A percentile compares a stretch with the other conserved stretches of the same genome.
Conservation (phyloP, 1,140 invertebrate species). For the Drosophila cardini region DNA sequence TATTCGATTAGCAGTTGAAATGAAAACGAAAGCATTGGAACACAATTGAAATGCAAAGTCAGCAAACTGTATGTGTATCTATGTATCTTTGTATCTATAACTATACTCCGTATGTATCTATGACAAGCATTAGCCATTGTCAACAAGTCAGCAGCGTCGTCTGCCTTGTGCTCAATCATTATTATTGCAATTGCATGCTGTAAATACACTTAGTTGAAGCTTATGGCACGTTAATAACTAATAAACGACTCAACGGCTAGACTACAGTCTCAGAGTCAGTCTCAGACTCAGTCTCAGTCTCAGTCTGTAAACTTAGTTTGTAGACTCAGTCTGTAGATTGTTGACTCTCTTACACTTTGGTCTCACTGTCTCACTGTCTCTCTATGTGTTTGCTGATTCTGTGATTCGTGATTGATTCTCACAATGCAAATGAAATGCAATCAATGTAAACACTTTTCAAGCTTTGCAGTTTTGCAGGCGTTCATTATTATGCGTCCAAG, state of each 20-base stretch:
- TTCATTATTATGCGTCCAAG: conserved; percentile 75
- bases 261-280: conserved; percentile 23
- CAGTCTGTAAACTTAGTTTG: conserved; percentile 7
- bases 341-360: conserved; percentile 12
- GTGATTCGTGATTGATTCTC: conserved; percentile 74
- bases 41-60: conserved; percentile 76
- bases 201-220: conserved; percentile 47
- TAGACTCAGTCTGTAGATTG: conserved; percentile 1
- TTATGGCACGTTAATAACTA: conserved; percentile 52
- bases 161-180: conserved; percentile 78
- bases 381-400: neutral
- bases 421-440: conserved; percentile 80
- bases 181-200: conserved; percentile 42
- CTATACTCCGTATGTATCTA: conserved; percentile 3
- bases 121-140: conserved; percentile 56
- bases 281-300: neutral
- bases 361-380: neutral
- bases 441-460: conserved; percentile 56
- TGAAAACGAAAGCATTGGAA: conserved; percentile 56
- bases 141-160: conserved; percentile 61
- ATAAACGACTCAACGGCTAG: conserved; percentile 52
- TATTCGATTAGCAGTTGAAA: conserved; percentile 50
- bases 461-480: conserved; percentile 30
- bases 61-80: too few relatives aligned
- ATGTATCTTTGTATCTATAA: conserved; percentile 9